Evolutionary conservation across 2,113 vertebrate species (phyloP).

Genomic region (Otolemur garnettii): DNA sequence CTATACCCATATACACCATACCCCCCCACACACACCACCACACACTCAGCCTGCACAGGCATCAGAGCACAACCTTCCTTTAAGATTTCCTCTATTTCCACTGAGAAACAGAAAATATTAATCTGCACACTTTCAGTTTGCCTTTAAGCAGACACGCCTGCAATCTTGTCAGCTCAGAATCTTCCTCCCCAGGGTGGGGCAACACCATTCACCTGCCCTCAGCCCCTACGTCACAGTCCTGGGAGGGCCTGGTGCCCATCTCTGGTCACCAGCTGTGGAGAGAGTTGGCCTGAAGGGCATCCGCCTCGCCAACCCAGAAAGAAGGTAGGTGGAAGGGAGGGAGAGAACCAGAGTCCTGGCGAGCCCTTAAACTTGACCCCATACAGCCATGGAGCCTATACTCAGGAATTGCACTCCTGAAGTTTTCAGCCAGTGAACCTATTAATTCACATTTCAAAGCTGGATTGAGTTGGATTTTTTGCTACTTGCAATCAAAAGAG

Average conservation of each 20-base stretch:
- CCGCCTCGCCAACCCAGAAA: fast-evolving
- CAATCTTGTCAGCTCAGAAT: too few species aligned
- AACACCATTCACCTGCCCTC: neutral
- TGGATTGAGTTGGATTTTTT: neutral
- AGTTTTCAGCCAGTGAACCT: neutral
- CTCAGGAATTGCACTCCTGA: too few species aligned
- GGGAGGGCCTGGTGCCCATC: fast-evolving
- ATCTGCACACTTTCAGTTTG: neutral
- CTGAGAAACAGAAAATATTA: neutral
- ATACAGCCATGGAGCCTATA: fast-evolving
- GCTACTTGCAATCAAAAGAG: neutral
- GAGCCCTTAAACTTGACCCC: fast-evolving
- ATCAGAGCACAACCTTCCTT: neutral
- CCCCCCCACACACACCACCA: neutral
- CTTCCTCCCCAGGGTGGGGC: neutral
- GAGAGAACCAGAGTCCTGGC: neutral
- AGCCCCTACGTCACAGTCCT: neutral
- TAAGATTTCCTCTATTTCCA: neutral
- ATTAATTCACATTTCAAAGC: neutral
- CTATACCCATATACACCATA: too few species aligned
- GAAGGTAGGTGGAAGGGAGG: neutral
- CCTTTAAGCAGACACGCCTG: fast-evolving
- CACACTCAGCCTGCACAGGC: neutral
- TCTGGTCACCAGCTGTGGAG: neutral
- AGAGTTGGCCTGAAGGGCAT: neutral